phyloP scores from a whole-genome alignment of 2,797 vertebrate genomes.

The Pelochelys cantorii region DNA sequence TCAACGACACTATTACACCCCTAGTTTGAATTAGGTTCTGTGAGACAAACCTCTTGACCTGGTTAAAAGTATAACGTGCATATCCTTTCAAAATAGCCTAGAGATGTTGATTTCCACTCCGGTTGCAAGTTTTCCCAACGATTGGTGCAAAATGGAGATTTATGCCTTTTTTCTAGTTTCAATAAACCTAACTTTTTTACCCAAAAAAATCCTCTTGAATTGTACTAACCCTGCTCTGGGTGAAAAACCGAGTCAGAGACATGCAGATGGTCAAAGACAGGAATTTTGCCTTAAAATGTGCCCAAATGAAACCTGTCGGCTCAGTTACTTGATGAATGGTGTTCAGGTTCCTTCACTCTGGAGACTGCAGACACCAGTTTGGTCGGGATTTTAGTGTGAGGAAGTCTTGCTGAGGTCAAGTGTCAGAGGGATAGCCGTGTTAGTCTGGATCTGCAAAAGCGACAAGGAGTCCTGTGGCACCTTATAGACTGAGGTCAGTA shows the following conservation, averaged over 20 bases:
- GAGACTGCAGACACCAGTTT: rapidly evolving
- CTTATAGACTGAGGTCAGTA: not conserved
- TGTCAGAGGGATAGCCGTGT: no score
- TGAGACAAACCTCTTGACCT: not conserved
- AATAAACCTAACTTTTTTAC: not conserved
- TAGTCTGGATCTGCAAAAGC: no score
- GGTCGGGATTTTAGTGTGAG: not conserved
- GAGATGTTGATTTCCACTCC: rapidly evolving
- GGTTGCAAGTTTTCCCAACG: rapidly evolving
- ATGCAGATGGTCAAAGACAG: not conserved
- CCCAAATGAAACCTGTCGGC: not conserved
- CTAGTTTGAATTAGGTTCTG: not conserved
- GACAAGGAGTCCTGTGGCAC: no score
- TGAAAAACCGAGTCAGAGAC: not conserved
- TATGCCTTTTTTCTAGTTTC: not conserved
- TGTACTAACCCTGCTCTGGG: not conserved
- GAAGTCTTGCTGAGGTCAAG: not conserved
- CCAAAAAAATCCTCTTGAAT: not conserved
- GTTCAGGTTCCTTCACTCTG: rapidly evolving
- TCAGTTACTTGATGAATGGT: not conserved
- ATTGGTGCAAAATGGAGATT: not conserved
- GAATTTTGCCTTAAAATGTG: not conserved
- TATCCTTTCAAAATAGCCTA: not conserved
- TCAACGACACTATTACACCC: no score
- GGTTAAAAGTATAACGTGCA: rapidly evolving